Evolutionary conservation across 2,113 vertebrate species (phyloP), one percentile per base, ranked within the genome.

Genomic region (Trichechus manatus): DNA sequence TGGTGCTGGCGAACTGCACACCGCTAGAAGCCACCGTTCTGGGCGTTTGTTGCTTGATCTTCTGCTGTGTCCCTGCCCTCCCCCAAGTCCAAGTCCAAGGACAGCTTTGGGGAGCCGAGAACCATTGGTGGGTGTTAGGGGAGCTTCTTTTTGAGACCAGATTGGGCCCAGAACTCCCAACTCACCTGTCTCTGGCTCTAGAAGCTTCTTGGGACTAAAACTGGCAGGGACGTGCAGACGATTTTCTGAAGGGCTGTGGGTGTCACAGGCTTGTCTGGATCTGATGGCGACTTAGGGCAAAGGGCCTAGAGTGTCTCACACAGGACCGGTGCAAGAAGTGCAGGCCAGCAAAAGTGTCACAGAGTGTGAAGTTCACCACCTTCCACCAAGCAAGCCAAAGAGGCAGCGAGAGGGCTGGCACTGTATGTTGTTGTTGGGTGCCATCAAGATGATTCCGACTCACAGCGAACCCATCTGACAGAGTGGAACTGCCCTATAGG

Each of bases 121-220:
- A 63, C 23, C 33, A 4, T 10, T 44, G 39, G 50, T 77, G 79
- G 44, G 42, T 3, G 25, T 1, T 68, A 83, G 20, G 11, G 13
- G 53, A 23, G 22, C 22, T 5, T 61, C 59, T 6, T 20, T 56
- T 11, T 84, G 33, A 74, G 64, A 15, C 29, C 2, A 8, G 33
- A 33, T 63, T 27, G 44, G 79, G 29, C 14, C 81, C 47, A 9
- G 59, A 56, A 70, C 6, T 47, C 59, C 50, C 68, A 8, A 31
- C 59, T 68, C 5, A 8, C 31, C 6, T 47, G 39, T 13, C 10
- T 80, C n/a, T 1, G 36, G 75, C 29, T 70, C 68, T 70, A 70
- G 68, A 70, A 47, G 29, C 81, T 63, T 85, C 75, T 56, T 85
- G 63, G 33, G 27, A 79, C 33, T 75, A 70, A 93, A n/a, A n/a